Percentiles rank a stretch among this genome's conserved stretches.
Conservation (phyloP, 2,113 vertebrate species). For the Electrona antarctica region DNA sequence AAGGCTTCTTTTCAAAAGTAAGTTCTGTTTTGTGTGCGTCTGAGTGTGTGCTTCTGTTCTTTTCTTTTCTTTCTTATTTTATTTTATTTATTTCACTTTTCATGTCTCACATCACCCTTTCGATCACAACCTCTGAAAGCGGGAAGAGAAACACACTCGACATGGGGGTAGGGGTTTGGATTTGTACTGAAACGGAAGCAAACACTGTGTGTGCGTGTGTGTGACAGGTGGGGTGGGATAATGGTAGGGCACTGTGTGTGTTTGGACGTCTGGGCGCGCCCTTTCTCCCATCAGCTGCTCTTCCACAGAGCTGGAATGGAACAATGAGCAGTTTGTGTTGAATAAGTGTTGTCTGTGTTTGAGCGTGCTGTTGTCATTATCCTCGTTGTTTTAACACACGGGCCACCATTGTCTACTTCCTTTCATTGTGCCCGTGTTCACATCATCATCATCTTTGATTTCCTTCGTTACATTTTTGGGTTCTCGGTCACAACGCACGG, state of each 20-base stretch:
- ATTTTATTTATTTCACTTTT: slow-evolving; percentile 14
- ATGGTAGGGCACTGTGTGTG: neutral
- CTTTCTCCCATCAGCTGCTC: slow-evolving; percentile 53
- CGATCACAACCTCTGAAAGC: slow-evolving; percentile 44
- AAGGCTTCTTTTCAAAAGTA: slow-evolving; percentile 99
- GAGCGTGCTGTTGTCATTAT: slow-evolving; percentile 8
- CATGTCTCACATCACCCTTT: slow-evolving; percentile 66
- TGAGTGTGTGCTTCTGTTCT: slow-evolving; percentile 50
- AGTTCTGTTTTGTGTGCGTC: slow-evolving; percentile 83
- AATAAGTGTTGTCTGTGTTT: slow-evolving; percentile 23
- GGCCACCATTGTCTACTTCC: slow-evolving; percentile 39
- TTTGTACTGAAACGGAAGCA: slow-evolving; percentile 24
- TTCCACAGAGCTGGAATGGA: slow-evolving; percentile 41
- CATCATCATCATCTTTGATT: slow-evolving; percentile 2
- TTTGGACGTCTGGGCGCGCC: slow-evolving; percentile 51
- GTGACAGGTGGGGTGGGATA: slow-evolving; percentile 25
- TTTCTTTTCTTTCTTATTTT: slow-evolving; percentile 17
- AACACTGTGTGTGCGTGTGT: slow-evolving; percentile 17
- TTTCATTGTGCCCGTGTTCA: slow-evolving; percentile 40
- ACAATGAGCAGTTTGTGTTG: slow-evolving; percentile 50
- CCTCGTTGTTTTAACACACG: slow-evolving; percentile 42
- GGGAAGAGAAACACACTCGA: slow-evolving; percentile 33
- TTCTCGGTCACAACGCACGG: slow-evolving; percentile 13
- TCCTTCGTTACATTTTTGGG: slow-evolving; percentile 30
- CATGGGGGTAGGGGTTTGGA: neutral